Percentiles rank a stretch among this genome's conserved stretches.
phyloP scores from a whole-genome alignment of 1,140 invertebrate species.

The Scaptomyza montana region DNA sequence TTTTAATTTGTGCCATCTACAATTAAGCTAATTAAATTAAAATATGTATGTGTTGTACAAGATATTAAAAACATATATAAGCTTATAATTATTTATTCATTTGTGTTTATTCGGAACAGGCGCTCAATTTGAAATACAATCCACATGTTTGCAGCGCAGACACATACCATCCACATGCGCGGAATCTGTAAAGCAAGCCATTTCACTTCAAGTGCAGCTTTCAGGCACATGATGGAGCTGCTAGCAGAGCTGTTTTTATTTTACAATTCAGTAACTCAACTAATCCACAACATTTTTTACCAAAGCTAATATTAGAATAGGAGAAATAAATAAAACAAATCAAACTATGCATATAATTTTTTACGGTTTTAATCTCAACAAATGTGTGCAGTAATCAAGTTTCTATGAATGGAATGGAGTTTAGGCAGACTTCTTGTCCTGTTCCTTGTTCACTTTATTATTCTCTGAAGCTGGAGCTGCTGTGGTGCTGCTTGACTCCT shows the following conservation, averaged over 20 bases:
- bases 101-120: background rate
- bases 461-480: constrained; percentile 54
- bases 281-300: too few relatives aligned
- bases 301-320: too few relatives aligned
- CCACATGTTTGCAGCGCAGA: constrained; percentile 30
- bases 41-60: background rate
- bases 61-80: background rate
- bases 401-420: constrained; percentile 14
- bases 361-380: constrained; percentile 33
- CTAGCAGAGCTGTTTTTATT: too few relatives aligned
- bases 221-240: too few relatives aligned
- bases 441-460: constrained; percentile 48
- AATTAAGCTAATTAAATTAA: background rate
- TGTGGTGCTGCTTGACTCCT: constrained; percentile 56
- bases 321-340: too few relatives aligned
- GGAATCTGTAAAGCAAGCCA: constrained; percentile 39
- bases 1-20: background rate
- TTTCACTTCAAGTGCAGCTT: background rate
- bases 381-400: constrained; percentile 2
- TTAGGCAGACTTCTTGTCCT: constrained; percentile 57
- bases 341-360: background rate
- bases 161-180: constrained; percentile 35
- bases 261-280: too few relatives aligned
- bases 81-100: background rate
- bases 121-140: constrained; percentile 5